Base-by-base conservation (phyloP, 2,797 vertebrate species). In the Cynodonichthys magdalenae region DNA sequence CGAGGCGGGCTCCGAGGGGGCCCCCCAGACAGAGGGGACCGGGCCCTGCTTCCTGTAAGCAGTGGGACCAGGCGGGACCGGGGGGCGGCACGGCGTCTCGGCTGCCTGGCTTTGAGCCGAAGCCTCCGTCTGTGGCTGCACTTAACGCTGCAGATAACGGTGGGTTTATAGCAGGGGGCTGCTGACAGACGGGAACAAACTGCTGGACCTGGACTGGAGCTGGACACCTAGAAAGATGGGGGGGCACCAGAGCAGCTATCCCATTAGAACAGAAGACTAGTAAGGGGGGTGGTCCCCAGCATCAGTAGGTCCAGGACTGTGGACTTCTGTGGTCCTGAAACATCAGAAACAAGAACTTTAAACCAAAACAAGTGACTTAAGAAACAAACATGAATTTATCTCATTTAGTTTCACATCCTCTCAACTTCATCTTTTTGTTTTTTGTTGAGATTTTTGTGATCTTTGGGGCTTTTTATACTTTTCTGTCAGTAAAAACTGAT, bases 101-200 rank as follows among this genome's bases (percentile, higher is more conserved):
- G 74, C 58, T 66, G 68, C 73, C 69, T 77, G 75, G 69, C 80
- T 90, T 89, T 82, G 78, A 83, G 83, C 83, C 88, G 89, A 87
- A 24, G 80, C 84, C 87, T 74, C 66, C 81, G 91, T 94, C 93
- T 94, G 87, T 86, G 83, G 87, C 83, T 89, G 90, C 92, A 93
- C 92, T 94, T 93, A 93, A 90, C 89, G 69, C 85, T 59, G 80
- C 69, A 93, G 93, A 94, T 94, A 94, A 94, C 88, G 53, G 44
- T 47, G 78, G 51, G 76, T 90, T 94, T 92, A 93, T 90, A 90
- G 89, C 90, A 77, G 59, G 17, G 44, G 81, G 81, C 86, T 88
- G 90, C 49, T 94, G 92, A 94, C 89, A 93, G 93, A 94, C 89
- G 81, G 79, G 84, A 92, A 83, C 89, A 85, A 85, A 93, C 91